Conservation (phyloP, 2,888 invertebrate species). For the Prosopocoilus inquinatus region DNA sequence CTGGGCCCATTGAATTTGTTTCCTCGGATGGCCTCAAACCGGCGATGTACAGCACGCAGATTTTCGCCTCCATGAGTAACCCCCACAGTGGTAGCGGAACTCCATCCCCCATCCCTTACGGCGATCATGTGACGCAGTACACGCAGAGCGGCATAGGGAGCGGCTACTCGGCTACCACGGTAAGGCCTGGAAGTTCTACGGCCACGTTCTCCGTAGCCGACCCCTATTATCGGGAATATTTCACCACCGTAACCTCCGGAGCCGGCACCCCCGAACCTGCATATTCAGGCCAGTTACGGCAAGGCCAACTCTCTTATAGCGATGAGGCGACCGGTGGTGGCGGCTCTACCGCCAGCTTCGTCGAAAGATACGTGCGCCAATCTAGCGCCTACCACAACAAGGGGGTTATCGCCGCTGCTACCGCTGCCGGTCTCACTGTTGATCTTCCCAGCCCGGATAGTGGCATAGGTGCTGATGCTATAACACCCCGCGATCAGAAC, state of each 20-base stretch:
- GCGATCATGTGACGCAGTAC: constrained; percentile 48
- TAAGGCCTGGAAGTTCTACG: constrained; percentile 46
- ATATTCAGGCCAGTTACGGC: constrained; percentile 46
- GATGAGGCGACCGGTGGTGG: constrained; percentile 54
- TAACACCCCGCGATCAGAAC: constrained; percentile 87
- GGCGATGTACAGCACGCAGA: constrained; percentile 67
- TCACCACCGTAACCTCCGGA: constrained; percentile 60
- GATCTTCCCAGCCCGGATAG: constrained; percentile 95
- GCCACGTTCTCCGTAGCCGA: constrained; percentile 65
- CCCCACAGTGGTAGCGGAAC: constrained; percentile 55
- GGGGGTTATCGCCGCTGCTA: constrained; percentile 70
- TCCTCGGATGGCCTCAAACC: constrained; percentile 51
- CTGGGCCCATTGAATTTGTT: constrained; percentile 53
- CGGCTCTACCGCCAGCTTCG: constrained; percentile 63
- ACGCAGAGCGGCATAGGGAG: constrained; percentile 49
- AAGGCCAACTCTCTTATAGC: constrained; percentile 58
- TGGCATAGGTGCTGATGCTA: constrained; percentile 92
- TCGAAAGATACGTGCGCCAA: constrained; percentile 67
- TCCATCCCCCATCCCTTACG: constrained; percentile 64
- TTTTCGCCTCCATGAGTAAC: constrained; percentile 62
- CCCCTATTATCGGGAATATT: constrained; percentile 80
- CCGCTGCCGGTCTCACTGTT: constrained; percentile 81
- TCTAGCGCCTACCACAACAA: constrained; percentile 67
- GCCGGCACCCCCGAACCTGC: constrained; percentile 59
- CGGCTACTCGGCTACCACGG: constrained; percentile 47